Conservation (phyloP, 2,797 vertebrate genomes). For the Mionectes olivaceus region DNA sequence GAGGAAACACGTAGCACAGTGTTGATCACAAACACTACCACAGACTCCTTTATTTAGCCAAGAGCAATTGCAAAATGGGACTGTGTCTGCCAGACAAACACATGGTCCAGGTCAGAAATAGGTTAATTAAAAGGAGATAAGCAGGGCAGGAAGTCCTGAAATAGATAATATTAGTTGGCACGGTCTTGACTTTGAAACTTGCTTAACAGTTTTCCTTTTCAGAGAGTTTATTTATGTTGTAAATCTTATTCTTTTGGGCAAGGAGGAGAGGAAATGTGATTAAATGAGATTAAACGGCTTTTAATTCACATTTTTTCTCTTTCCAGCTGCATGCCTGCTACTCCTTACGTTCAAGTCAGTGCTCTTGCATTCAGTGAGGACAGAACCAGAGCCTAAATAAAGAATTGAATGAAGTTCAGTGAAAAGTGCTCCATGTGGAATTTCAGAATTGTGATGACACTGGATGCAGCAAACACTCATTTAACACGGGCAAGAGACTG, state of each 20-base stretch:
- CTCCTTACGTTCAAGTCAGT: neutral
- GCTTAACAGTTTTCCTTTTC: constrained; percentile 27
- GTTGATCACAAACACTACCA: neutral
- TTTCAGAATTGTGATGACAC: neutral
- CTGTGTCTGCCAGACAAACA: constrained; percentile 7
- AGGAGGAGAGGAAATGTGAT: constrained; percentile 25
- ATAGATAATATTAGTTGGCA: constrained; percentile 35
- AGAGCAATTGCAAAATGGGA: neutral
- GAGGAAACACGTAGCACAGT: neutral
- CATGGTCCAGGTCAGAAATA: constrained; percentile 35
- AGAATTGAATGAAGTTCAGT: neutral
- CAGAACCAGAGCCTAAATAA: neutral
- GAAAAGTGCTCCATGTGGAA: neutral
- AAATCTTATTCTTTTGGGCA: neutral
- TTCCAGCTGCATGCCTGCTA: neutral
- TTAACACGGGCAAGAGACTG: neutral
- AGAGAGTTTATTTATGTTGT: constrained; percentile 16
- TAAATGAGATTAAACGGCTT: constrained; percentile 29
- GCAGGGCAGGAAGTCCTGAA: constrained; percentile 29
- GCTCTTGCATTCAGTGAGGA: neutral
- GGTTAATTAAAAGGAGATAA: constrained; percentile 64
- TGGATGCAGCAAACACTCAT: neutral
- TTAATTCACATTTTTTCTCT: constrained; percentile 5
- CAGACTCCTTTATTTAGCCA: neutral
- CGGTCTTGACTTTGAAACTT: constrained; percentile 51